Evolutionary conservation across 2,113 vertebrate species (phyloP), one percentile per base, ranked within the genome.

Genomic region (Mobula birostris): DNA sequence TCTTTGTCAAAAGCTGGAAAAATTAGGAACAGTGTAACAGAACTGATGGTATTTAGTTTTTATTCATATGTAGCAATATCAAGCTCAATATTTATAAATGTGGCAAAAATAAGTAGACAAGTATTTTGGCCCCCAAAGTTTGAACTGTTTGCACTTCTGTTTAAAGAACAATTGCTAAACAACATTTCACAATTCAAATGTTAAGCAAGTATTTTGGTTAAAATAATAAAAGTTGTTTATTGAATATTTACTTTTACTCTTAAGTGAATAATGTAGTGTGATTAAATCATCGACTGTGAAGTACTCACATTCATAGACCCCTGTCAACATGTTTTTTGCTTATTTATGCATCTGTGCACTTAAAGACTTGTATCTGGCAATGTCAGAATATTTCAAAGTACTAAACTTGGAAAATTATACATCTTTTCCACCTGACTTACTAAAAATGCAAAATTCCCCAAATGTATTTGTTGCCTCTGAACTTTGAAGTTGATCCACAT

Each of bases 51-150:
- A 9, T 58, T 27, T 87, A 11, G 2, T 15, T 66, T 79, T 48
- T 56, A 83, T 56, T 83, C 2, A 17, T 32, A 8, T 87, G 56
- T n/a, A 63, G 0, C 27, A 87, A 12, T 14, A 14, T 87, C 83
- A 87, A 63, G 56, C 29, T 63, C 6, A 8, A 83, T 24, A 56
- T 83, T 83, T 83, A 32, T 48, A 82, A 36, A 82, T 82, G 36
- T 83, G 40, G 24, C 80, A 83, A 83, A 83, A 83, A 27, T 83
- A 83, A 83, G 78, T 83, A 83, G 80, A 56, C 48, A 83, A 56
- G 40, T 2, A 56, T 48, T 48, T 48, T 48, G 48, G 1, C 48
- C 48, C 48, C 48, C 48, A 48, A 48, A 40, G 36, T 56, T 24
- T 8, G 21, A 58, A 56, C 19, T 7, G 40, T 56, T 19, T 6